Evolutionary conservation across 2,888 invertebrate species (phyloP).

Genomic region (Ophraella communa): DNA sequence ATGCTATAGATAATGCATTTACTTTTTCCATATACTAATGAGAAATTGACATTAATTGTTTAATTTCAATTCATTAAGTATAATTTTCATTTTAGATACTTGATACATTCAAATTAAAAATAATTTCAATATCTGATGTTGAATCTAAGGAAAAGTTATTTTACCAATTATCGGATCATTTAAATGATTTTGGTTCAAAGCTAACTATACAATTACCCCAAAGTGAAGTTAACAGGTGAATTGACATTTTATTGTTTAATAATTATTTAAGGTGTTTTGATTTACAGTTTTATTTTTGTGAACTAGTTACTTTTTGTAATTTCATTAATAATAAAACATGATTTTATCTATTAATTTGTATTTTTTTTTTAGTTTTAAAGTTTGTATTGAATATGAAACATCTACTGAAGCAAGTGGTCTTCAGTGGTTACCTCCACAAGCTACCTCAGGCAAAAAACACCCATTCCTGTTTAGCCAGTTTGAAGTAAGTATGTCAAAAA

Average conservation of each 20-base stretch:
- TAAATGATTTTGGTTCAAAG: conserved; percentile 78
- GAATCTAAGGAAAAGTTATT: conserved; percentile 47
- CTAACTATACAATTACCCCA: conserved; percentile 73
- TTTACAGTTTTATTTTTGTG: no score
- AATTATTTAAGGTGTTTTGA: no score
- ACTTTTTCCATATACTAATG: no score
- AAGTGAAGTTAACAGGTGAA: conserved; percentile 48
- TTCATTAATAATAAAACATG: no score
- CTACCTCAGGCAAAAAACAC: conserved; percentile 85
- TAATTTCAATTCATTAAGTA: no score
- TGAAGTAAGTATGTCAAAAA: conserved; percentile 62
- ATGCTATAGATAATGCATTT: no score
- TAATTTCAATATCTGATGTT: conserved; percentile 66
- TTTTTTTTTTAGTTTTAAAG: conserved; percentile 59
- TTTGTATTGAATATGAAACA: conserved; percentile 78
- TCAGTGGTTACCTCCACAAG: conserved; percentile 87
- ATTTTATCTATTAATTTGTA: no score
- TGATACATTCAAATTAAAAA: conserved; percentile 75
- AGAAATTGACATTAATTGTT: no score
- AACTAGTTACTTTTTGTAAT: no score
- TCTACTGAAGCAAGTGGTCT: conserved; percentile 80
- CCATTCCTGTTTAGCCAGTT: conserved; percentile 89
- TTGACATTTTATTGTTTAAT: no score
- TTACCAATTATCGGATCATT: conserved; percentile 67
- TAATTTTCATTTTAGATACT: conserved; percentile 71